Percentiles rank a stretch among this genome's conserved stretches.
Evolutionary conservation across 1,140 invertebrate genomes (phyloP).

Genomic region (Acromyrmex echinatior): DNA sequence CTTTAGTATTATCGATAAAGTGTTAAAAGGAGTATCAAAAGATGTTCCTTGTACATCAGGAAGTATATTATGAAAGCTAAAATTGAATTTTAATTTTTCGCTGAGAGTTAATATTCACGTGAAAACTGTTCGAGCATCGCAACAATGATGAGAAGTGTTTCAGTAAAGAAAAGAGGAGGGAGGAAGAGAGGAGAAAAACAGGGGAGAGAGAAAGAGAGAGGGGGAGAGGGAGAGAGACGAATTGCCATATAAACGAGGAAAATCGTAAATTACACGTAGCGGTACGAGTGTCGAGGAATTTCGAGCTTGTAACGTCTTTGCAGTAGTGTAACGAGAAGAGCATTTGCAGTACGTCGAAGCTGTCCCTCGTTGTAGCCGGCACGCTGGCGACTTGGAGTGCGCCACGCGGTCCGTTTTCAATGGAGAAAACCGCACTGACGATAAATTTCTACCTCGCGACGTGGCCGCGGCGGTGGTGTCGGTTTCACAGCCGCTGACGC

Average conservation of each 20-base stretch:
- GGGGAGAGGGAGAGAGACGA: conserved; percentile 1
- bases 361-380: conserved; percentile 34
- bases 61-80: neutral
- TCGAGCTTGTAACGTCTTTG: conserved; percentile 49
- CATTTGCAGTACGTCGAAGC: conserved; percentile 57
- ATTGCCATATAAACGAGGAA: conserved; percentile 47
- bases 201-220: neutral
- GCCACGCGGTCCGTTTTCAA: conserved; percentile 36
- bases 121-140: neutral
- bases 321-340: conserved; percentile 50
- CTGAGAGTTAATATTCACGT: neutral
- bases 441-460: conserved; percentile 64
- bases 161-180: neutral
- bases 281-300: conserved; percentile 50
- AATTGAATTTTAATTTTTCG: conserved; percentile 8
- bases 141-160: neutral
- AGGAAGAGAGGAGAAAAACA: neutral
- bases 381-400: conserved; percentile 39
- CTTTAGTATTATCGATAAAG: neutral
- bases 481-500: conserved; percentile 62
- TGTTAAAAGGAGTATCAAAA: neutral
- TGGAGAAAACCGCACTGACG: conserved; percentile 53
- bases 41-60: neutral
- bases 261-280: conserved; percentile 51
- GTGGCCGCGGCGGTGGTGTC: conserved; percentile 49